A percentile compares a stretch with the other conserved stretches of the same genome.
Conservation (phyloP, 2,113 vertebrate genomes). For the Eurypyga helias region DNA sequence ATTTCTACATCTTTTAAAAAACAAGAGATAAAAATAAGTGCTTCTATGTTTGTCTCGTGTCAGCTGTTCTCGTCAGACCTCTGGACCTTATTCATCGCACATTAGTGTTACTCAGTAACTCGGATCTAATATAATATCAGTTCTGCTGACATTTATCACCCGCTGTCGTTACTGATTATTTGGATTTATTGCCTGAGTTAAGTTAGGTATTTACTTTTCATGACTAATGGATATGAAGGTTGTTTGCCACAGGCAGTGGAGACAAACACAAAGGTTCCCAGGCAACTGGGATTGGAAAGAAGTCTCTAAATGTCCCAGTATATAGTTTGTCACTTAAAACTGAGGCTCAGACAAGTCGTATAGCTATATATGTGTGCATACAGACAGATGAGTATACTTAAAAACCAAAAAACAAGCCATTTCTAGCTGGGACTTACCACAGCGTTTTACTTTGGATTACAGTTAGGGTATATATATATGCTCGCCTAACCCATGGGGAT, state of each 20-base stretch:
- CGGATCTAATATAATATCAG: not conserved
- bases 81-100: slow-evolving; percentile 25
- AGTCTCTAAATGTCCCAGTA: not conserved
- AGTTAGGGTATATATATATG: not conserved
- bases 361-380: not conserved
- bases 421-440: not conserved
- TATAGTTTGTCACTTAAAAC: not conserved
- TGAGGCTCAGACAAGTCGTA: not conserved
- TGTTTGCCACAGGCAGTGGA: slow-evolving; percentile 17
- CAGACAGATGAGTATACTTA: not conserved
- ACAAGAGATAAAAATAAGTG: not conserved
- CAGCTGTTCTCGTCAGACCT: slow-evolving; percentile 44
- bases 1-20: not conserved
- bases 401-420: not conserved
- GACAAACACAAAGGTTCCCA: slow-evolving; percentile 17
- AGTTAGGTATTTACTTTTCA: slow-evolving; percentile 61
- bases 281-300: slow-evolving; percentile 25
- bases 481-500: not conserved
- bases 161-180: slow-evolving; percentile 66
- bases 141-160: slow-evolving; percentile 57
- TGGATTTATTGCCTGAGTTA: slow-evolving; percentile 63
- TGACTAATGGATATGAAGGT: slow-evolving; percentile 60
- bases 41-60: not conserved
- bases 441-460: not conserved
- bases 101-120: slow-evolving; percentile 68